Percentiles rank a stretch among this genome's conserved stretches.
Conservation (phyloP, 2,797 vertebrate genomes). For the Spinibarbus caldwelli region DNA sequence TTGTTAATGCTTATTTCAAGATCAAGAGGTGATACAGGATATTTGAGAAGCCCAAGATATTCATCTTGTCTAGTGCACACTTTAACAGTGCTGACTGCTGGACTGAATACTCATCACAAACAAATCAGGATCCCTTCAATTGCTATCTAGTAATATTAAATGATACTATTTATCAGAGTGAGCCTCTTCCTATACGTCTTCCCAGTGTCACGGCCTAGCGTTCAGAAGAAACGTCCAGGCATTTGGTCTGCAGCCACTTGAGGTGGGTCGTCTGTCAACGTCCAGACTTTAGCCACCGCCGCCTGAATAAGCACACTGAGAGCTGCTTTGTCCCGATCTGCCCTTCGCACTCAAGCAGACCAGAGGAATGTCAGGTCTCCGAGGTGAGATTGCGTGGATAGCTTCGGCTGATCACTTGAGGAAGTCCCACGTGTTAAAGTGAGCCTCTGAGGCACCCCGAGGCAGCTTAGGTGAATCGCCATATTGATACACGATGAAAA, state of each 20-base stretch:
- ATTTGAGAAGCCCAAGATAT: slow-evolving; percentile 57
- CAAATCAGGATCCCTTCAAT: slow-evolving; percentile 14
- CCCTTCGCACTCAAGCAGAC: slow-evolving; percentile 61
- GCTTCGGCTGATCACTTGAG: slow-evolving; percentile 60
- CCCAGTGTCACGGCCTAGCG: not conserved
- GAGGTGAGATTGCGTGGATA: slow-evolving; percentile 64
- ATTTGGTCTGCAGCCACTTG: slow-evolving; percentile 20
- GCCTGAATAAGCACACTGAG: slow-evolving; percentile 51
- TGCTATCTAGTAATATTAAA: not conserved
- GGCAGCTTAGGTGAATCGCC: slow-evolving; percentile 59
- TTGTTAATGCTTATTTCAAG: slow-evolving; percentile 62
- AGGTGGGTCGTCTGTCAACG: slow-evolving; percentile 49
- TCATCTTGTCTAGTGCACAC: slow-evolving; percentile 56
- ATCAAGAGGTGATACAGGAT: slow-evolving; percentile 55
- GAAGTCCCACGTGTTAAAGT: slow-evolving; percentile 61
- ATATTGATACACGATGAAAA: slow-evolving; percentile 64
- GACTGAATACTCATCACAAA: slow-evolving; percentile 41
- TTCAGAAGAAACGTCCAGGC: slow-evolving; percentile 2
- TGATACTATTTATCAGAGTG: not conserved
- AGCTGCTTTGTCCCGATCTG: slow-evolving; percentile 60
- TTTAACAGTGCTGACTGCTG: slow-evolving; percentile 51
- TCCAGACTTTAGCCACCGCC: slow-evolving; percentile 45
- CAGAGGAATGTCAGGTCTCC: slow-evolving; percentile 62
- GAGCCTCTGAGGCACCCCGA: slow-evolving; percentile 55
- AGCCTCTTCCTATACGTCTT: not conserved